Evolutionary conservation across 1,140 invertebrate species (phyloP).

Genomic region (Coptotermes formosanus): DNA sequence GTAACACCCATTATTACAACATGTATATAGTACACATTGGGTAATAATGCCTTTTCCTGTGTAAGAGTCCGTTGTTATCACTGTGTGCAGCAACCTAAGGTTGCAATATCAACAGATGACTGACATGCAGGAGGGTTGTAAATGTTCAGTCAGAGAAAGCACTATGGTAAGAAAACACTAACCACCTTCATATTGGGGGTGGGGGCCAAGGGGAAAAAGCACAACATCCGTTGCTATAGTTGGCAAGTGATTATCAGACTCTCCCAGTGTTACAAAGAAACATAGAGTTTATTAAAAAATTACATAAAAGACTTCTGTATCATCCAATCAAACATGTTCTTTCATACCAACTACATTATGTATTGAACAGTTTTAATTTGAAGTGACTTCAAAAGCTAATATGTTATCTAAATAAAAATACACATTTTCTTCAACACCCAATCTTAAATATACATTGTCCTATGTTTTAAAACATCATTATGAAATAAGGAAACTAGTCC

Average conservation of each 20-base stretch:
- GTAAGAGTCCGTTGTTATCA: no score
- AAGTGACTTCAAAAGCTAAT: background rate
- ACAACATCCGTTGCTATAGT: background rate
- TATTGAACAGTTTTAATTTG: background rate
- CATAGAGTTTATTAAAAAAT: slow-evolving; percentile 20
- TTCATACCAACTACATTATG: slow-evolving; percentile 16
- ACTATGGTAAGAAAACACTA: no score
- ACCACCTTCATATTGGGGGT: no score
- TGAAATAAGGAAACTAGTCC: background rate
- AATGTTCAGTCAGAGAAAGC: no score
- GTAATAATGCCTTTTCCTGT: no score
- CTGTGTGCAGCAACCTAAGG: no score
- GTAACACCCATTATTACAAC: no score
- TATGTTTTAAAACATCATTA: background rate
- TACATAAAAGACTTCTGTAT: slow-evolving; percentile 11
- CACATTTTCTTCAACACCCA: background rate
- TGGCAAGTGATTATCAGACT: background rate
- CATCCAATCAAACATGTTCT: background rate
- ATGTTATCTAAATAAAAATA: slow-evolving; percentile 12
- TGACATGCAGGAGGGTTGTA: no score
- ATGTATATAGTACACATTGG: no score
- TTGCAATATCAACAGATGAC: no score
- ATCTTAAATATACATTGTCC: background rate
- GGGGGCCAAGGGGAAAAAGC: background rate
- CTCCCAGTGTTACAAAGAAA: background rate